Conservation (phyloP, 2,888 invertebrate genomes). For the Dioctria rufipes region DNA sequence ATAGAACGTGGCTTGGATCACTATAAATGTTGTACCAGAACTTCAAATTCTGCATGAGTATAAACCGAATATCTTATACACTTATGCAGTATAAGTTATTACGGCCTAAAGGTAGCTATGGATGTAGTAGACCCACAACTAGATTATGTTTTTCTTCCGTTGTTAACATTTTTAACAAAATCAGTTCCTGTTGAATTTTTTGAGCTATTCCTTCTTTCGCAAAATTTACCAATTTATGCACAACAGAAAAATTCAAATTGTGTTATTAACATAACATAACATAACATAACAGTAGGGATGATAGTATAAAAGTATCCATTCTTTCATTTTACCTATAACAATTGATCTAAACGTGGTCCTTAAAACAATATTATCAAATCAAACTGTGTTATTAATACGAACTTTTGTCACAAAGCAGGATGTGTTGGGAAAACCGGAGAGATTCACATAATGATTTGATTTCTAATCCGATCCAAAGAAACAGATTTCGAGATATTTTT, state of each 20-base stretch:
- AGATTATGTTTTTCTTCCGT: too few relatives aligned
- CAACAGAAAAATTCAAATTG: too few relatives aligned
- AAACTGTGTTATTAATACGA: neutral
- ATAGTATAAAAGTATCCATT: neutral
- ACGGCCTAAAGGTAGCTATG: neutral
- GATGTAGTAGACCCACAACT: neutral
- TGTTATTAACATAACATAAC: neutral
- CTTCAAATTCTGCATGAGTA: too few relatives aligned
- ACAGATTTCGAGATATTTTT: neutral
- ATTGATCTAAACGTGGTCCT: too few relatives aligned
- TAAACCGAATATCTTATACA: too few relatives aligned
- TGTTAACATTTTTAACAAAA: too few relatives aligned
- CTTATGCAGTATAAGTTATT: too few relatives aligned
- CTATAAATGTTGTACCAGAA: too few relatives aligned
- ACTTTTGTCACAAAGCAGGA: neutral
- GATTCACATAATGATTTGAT: neutral
- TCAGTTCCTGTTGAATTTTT: too few relatives aligned
- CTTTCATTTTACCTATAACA: neutral
- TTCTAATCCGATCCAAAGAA: neutral
- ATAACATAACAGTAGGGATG: neutral
- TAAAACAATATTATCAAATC: neutral
- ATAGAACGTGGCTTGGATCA: too few relatives aligned
- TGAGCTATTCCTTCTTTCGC: too few relatives aligned
- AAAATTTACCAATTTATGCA: too few relatives aligned
- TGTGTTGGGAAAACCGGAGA: constrained; percentile 1